Evolutionary conservation across 2,888 invertebrate species (phyloP), one percentile per base, ranked within the genome.

Genomic region (Peribatodes rhomboidaria): DNA sequence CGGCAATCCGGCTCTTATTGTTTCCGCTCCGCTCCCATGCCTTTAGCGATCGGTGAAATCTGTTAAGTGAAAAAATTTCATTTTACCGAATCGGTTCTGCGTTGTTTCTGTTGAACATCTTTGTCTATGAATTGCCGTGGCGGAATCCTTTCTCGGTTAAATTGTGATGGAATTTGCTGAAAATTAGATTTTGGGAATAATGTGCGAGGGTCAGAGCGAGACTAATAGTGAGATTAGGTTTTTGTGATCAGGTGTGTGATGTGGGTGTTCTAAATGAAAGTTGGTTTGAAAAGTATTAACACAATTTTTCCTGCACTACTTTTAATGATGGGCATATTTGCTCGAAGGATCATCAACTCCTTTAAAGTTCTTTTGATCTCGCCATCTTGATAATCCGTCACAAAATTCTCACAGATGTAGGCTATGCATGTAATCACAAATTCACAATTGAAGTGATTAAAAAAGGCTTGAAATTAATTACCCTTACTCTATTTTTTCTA

Each of bases 61-160:
- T 85, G 83, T 86, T 85, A 86, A 84, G 81, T 84, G 83, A 64
- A 85, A 80, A 88, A 72, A 88, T 86, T 82, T 86, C 77, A 86
- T 88, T 88, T 88, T 69, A 62, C 77, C 72, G 76, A 86, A 91
- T 92, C 79, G 71, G 91, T 89, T 90, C 87, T 86, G 87, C 90
- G 84, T 92, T 90, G 90, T 92, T 90, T 88, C 84, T 82, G 78
- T 77, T 77, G 84, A 85, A 93, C 91, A 92, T 92, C 92, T 92
- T 92, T 92, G 90, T 93, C 83, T 82, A 71, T 74, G 14, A 85
- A 91, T 89, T 85, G 84, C 80, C 86, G 82, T 87, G 78, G 69
- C 75, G 68, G 77, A 84, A 83, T 84, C 78, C 79, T 78, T 81
- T 80, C 77, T 71, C 70, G 67, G 68, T 68, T 55, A 82, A 85